phyloP scores from a whole-genome alignment of 53 echinoderm and acorn worm genomes.

The Antedon mediterranea region DNA sequence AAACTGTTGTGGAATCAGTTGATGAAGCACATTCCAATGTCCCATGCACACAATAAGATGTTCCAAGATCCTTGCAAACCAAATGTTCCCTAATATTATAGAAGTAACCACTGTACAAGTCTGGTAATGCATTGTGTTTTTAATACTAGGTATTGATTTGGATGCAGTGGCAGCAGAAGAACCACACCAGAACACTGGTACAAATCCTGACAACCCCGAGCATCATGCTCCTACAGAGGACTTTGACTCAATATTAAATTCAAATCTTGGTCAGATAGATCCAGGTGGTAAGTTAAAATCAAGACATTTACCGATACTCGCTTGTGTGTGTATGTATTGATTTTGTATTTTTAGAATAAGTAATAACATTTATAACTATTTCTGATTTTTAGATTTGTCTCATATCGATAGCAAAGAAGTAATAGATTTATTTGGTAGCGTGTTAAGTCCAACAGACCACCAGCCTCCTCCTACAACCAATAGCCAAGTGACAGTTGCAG shows the following conservation, averaged over 20 bases:
- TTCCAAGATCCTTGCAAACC: too few relatives aligned
- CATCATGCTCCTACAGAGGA: slow-evolving; percentile 48
- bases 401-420: slow-evolving; percentile 98
- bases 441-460: slow-evolving; percentile 87
- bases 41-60: too few relatives aligned
- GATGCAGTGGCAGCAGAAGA: background rate
- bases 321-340: too few relatives aligned
- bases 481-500: slow-evolving; percentile 31
- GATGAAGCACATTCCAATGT: too few relatives aligned
- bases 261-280: slow-evolving; percentile 76
- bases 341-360: too few relatives aligned
- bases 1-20: too few relatives aligned
- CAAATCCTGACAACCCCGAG: slow-evolving; percentile 1
- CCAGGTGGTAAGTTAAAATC: slow-evolving; percentile 56
- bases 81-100: too few relatives aligned
- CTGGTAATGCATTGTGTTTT: too few relatives aligned
- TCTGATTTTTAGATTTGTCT: slow-evolving; percentile 50
- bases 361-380: too few relatives aligned
- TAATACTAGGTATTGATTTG: background rate
- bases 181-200: background rate
- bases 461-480: slow-evolving; percentile 22
- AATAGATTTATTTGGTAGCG: slow-evolving; percentile 83
- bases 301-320: too few relatives aligned
- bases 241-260: slow-evolving; percentile 72
- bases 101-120: too few relatives aligned